Conservation (phyloP, 2,888 invertebrate species). For the Pyralis farinalis region DNA sequence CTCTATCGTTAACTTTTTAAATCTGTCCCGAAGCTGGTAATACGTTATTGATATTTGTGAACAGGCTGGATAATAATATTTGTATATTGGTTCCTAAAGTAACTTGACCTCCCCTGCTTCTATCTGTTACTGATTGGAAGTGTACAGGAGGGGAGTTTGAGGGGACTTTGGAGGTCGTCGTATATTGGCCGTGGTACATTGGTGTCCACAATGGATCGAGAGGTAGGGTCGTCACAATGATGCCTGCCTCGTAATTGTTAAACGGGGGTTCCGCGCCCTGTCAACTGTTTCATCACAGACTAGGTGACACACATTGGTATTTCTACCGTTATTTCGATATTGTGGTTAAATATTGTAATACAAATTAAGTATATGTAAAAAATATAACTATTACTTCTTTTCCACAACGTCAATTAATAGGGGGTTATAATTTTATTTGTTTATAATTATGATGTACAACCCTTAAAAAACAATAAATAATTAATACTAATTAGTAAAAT, state of each 20-base stretch:
- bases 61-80: constrained; percentile 79
- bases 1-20: constrained; percentile 70
- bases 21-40: constrained; percentile 72
- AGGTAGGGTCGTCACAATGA: constrained; percentile 75
- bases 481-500: too few species aligned
- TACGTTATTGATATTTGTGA: constrained; percentile 80
- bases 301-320: constrained; percentile 37
- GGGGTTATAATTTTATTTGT: too few species aligned
- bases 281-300: constrained; percentile 71
- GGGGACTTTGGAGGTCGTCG: constrained; percentile 30
- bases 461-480: too few species aligned
- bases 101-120: constrained; percentile 38
- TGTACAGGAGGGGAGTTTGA: constrained; percentile 11
- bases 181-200: constrained; percentile 35
- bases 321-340: too few species aligned
- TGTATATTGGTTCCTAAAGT: constrained; percentile 57
- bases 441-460: too few species aligned
- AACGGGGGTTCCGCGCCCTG: constrained; percentile 75
- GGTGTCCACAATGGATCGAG: constrained; percentile 71
- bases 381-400: too few species aligned
- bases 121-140: constrained; percentile 11
- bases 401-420: too few species aligned
- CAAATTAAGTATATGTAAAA: too few species aligned
- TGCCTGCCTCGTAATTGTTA: constrained; percentile 77
- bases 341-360: too few species aligned